Base-by-base conservation (phyloP, 1,140 invertebrate species). In the Prorops nasuta region DNA sequence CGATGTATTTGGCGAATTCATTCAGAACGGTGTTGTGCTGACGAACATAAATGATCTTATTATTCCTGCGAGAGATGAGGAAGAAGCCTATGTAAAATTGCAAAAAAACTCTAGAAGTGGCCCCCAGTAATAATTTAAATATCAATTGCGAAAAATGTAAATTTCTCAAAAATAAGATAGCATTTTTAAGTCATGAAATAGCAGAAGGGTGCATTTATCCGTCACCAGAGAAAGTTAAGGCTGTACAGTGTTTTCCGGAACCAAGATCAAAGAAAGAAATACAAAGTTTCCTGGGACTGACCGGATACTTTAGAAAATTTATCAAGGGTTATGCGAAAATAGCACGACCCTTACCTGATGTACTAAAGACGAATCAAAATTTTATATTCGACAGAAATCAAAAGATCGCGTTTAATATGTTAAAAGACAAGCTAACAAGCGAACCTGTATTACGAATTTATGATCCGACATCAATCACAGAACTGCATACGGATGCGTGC, bases 151-250 rank as follows among this genome's bases (percentile, higher is more conserved):
- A n/a, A n/a, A n/a, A n/a, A n/a, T n/a, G n/a, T n/a, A n/a, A n/a
- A n/a, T n/a, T 72, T 53, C 36, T 67, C 8, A 10, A 49, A 31
- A 60, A 16, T 31, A 36, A 51, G 34, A 31, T 73, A 0, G 59
- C 66, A 38, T 70, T 57, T 37, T 42, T 72, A 20, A 65, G 68
- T 1, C 58, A 71, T 24, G 45, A 58, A 1, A 63, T 76, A 1
- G 37, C 45, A 45, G 21, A 31, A 9, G 45, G 49, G 3, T 31
- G n/a, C n/a, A n/a, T n/a, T n/a, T n/a, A n/a, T n/a, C n/a, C n/a
- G n/a, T n/a, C n/a, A n/a, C n/a, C n/a, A 16, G 36, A 55, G 0
- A 80, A 80, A 66, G 56, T 79, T 3, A 24, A 63, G 40, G 61
- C 56, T 1, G 57, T 81, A 2, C 50, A 54, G 31, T 58, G 74